Evolutionary conservation across 1,140 invertebrate genomes (phyloP).

Genomic region (Brachionus paranguensis): DNA sequence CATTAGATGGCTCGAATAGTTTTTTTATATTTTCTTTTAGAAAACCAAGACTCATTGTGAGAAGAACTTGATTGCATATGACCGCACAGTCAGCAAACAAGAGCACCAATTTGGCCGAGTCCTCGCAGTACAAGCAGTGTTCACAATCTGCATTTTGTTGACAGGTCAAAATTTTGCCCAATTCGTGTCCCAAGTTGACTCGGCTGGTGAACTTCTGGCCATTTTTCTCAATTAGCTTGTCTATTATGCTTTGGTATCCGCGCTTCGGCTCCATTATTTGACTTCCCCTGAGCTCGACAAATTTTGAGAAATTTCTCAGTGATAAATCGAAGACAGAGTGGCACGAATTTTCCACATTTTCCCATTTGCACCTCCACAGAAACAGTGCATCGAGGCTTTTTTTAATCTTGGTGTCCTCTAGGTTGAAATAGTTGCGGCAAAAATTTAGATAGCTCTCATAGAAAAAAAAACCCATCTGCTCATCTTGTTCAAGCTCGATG

Average conservation of each 20-base stretch:
- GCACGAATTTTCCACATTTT: conserved; percentile 24
- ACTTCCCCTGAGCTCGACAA: neutral
- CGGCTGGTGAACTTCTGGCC: neutral
- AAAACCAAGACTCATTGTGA: neutral
- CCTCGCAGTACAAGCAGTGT: neutral
- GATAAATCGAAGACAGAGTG: neutral
- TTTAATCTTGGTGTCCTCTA: neutral
- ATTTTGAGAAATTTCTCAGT: conserved; percentile 5
- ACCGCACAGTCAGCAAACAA: neutral
- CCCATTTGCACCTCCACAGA: neutral
- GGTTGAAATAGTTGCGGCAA: neutral
- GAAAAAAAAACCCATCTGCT: neutral
- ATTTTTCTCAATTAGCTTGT: neutral
- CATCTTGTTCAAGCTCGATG: neutral
- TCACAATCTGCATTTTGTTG: neutral
- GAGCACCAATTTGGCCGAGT: neutral
- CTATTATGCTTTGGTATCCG: neutral
- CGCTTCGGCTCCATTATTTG: neutral
- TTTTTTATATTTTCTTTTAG: conserved; percentile 16
- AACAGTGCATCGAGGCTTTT: neutral
- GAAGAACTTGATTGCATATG: neutral
- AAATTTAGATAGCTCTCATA: neutral
- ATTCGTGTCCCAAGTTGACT: neutral
- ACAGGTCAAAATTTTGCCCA: neutral
- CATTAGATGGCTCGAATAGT: neutral